phyloP scores from a whole-genome alignment of 1,140 invertebrate genomes.

The Medauroidea extradentata region DNA sequence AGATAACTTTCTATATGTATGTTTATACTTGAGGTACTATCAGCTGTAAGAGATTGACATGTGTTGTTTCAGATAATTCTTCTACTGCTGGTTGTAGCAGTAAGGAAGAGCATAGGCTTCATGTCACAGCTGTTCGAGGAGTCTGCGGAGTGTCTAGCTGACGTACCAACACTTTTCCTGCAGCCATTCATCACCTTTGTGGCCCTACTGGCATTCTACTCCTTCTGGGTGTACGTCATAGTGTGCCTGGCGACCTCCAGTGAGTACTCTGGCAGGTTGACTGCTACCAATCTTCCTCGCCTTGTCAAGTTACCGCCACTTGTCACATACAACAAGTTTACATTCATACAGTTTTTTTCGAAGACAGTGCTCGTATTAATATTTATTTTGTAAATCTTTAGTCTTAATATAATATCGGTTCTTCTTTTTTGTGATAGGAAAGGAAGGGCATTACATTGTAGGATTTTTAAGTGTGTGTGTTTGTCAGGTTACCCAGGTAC shows the following conservation, averaged over 20 bases:
- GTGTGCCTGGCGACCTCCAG: conserved; percentile 63
- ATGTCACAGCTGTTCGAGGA: conserved; percentile 81
- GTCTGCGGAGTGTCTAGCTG: conserved; percentile 76
- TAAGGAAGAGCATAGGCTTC: conserved; percentile 75
- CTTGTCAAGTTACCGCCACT: too few relatives aligned
- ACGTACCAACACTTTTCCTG: conserved; percentile 78
- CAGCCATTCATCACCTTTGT: conserved; percentile 85
- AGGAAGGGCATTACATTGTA: too few relatives aligned
- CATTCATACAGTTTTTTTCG: too few relatives aligned
- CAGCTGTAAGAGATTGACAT: too few relatives aligned
- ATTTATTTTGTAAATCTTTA: too few relatives aligned
- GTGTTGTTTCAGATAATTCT: conserved; percentile 64
- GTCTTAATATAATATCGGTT: too few relatives aligned
- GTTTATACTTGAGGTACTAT: too few relatives aligned
- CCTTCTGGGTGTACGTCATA: conserved; percentile 80
- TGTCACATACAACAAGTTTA: too few relatives aligned
- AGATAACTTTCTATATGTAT: not conserved
- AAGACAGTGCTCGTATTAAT: too few relatives aligned
- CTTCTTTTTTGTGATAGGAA: too few relatives aligned
- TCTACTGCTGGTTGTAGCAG: conserved; percentile 69
- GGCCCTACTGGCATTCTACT: conserved; percentile 70
- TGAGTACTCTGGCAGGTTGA: too few relatives aligned
- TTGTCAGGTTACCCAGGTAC: not conserved
- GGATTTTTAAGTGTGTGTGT: conserved; percentile 1
- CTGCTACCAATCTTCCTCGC: too few relatives aligned